Conservation (phyloP, 1,140 invertebrate species). For the Sarcophaga peregrina region DNA sequence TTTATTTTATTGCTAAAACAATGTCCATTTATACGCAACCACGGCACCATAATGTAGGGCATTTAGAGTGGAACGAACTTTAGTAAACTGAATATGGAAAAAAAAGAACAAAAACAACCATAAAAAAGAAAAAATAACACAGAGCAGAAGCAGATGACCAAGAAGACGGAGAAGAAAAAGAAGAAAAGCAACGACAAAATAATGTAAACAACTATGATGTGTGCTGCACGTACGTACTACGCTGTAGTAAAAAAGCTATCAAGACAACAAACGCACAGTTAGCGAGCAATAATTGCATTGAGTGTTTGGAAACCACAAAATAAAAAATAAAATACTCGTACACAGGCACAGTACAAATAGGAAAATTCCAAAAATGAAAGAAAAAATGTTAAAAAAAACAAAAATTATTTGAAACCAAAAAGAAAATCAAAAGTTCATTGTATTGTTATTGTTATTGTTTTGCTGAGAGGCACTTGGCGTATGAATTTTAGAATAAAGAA, state of each 20-base stretch:
- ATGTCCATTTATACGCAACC: background rate
- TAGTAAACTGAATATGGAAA: conserved; percentile 30
- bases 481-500: too few species aligned
- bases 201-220: conserved; percentile 17
- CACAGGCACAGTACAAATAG: background rate
- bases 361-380: background rate
- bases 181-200: conserved; percentile 18
- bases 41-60: background rate
- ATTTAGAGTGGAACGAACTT: conserved; percentile 35
- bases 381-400: too few species aligned
- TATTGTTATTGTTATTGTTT: too few species aligned
- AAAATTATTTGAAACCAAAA: too few species aligned
- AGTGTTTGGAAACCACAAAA: background rate
- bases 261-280: background rate
- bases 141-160: background rate
- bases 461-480: too few species aligned
- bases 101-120: background rate
- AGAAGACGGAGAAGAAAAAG: background rate
- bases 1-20: too few species aligned
- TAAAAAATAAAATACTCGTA: background rate
- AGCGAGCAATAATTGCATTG: too few species aligned
- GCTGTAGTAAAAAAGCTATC: background rate
- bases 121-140: background rate
- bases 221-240: background rate
- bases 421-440: too few species aligned